Base-by-base conservation (phyloP, 2,888 invertebrate genomes). In the Drepanosiphum platanoidis region DNA sequence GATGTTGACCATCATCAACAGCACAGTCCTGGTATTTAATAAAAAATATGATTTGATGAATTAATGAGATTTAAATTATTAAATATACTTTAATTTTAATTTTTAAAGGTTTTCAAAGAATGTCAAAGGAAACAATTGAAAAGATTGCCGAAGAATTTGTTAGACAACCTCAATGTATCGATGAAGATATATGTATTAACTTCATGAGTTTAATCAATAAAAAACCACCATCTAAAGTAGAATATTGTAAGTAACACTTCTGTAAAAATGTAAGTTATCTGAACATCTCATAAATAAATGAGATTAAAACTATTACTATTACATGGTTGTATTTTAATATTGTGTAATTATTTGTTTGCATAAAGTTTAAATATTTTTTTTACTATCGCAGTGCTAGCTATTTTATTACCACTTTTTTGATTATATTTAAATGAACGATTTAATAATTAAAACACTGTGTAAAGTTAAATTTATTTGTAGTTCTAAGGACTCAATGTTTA, bases 111-210 rank as follows among this genome's bases (percentile, higher is more conserved):
- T 84, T 84, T 84, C 83, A 84, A 84, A 84, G 83, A 84, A 84
- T 84, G 83, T 84, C 83, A 52, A 84, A 84, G 68, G 83, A 84
- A 84, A 66, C 83, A 46, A 84, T 84, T 68, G 83, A 84, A 77
- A 84, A 84, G 36, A 84, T 84, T 52, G 83, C 83, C 27, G 83
- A 84, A 84, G 83, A 84, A 52, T 84, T 84, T 68, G 83, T 84
- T 75, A 84, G 83, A 39, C 83, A 84, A 68, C 83, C 83, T 42
- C 83, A 77, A 52, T 66, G 75, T 30, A 75, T 84, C 30, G 83
- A 84, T 75, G 83, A 84, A 77, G 83, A 84, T 68, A 84, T 84
- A 18, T 66, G 68, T 77, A 84, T 84, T 30, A 77, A 84, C n/a
- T 84, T 84, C 64, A 52, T 84, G 0, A 77, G 83, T 77, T 66